Evolutionary conservation across 2,113 vertebrate species (phyloP).

Genomic region (Bujurquina vittata): DNA sequence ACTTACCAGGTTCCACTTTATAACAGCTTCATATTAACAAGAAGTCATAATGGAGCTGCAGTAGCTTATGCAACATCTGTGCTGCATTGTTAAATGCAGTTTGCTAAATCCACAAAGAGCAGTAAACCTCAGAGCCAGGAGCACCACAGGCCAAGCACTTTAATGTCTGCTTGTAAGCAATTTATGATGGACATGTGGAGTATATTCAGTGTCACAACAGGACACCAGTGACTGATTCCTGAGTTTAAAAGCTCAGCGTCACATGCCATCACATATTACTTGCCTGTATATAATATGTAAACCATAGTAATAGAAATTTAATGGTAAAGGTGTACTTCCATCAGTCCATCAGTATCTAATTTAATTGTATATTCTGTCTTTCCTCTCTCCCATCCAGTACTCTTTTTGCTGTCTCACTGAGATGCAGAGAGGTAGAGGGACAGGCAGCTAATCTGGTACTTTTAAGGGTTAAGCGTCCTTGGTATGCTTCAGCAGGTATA

Average conservation of each 20-base stretch:
- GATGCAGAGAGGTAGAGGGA: conserved; percentile 14
- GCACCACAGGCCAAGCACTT: neutral
- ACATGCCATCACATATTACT: neutral
- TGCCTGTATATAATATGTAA: neutral
- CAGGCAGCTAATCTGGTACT: conserved; percentile 31
- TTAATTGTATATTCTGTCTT: too few relatives aligned
- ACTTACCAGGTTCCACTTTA: too few relatives aligned
- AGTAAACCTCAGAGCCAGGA: too few relatives aligned
- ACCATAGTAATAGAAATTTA: neutral
- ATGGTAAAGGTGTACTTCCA: neutral
- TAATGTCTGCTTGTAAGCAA: neutral
- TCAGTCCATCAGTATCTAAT: conserved; percentile 32
- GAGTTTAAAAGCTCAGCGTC: neutral
- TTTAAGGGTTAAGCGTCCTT: conserved; percentile 56
- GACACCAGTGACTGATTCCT: neutral
- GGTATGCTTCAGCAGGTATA: conserved; percentile 51
- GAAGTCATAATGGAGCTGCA: neutral
- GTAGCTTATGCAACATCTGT: too few relatives aligned
- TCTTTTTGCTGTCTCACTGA: neutral
- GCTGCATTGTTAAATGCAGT: too few relatives aligned
- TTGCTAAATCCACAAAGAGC: too few relatives aligned
- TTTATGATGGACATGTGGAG: neutral
- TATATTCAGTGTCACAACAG: too few relatives aligned
- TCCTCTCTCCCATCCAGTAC: neutral
- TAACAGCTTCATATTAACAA: neutral